Percentiles rank a stretch among this genome's conserved stretches.
Conservation (phyloP, 1,140 invertebrate genomes). For the Anadara kagoshimensis region DNA sequence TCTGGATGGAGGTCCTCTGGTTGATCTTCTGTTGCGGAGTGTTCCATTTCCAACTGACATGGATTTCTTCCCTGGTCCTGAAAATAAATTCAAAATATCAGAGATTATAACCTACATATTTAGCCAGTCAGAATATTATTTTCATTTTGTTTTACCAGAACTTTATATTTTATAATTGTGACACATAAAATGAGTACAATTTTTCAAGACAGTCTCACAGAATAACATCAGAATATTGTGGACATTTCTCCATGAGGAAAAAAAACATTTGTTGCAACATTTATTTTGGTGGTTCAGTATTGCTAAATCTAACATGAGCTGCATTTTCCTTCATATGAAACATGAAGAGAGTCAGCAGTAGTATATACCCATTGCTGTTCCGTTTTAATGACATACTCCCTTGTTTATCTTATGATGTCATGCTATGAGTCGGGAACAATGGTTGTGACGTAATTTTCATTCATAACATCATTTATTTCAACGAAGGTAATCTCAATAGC, state of each 20-base stretch:
- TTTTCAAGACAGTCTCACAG: neutral
- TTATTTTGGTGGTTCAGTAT: no score
- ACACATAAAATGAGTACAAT: neutral
- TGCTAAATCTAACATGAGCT: no score
- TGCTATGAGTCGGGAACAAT: no score
- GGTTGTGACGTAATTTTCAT: no score
- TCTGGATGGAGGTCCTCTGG: constrained; percentile 44
- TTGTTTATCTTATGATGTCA: no score
- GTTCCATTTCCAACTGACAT: constrained; percentile 35
- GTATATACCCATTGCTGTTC: no score
- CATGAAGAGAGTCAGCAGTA: no score
- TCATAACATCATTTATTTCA: no score
- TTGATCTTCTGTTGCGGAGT: constrained; percentile 25
- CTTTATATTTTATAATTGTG: neutral
- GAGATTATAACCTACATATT: neutral
- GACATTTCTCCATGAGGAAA: neutral
- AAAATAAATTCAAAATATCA: constrained; percentile 1
- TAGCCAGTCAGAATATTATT: neutral
- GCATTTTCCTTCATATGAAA: no score
- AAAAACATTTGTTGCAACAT: neutral
- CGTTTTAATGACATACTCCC: no score
- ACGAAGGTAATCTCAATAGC: no score
- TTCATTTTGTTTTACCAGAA: neutral
- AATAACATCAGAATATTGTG: neutral
- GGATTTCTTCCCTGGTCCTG: constrained; percentile 59